Percentiles rank a stretch among this genome's conserved stretches.
phyloP scores from a whole-genome alignment of 2,113 vertebrate genomes.

The Myocastor coypus region DNA sequence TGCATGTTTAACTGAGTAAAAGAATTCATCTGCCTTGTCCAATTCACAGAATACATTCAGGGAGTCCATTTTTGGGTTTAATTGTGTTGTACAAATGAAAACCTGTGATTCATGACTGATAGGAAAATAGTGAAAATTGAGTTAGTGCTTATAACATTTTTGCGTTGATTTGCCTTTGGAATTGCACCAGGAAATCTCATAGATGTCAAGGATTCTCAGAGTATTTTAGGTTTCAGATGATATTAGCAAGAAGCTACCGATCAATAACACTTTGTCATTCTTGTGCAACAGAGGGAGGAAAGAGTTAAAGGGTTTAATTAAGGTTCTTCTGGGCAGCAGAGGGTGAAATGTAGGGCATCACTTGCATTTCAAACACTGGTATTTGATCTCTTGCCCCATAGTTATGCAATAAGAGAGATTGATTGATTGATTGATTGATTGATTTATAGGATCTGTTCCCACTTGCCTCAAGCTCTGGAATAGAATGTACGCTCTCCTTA shows the following conservation, averaged over 20 bases:
- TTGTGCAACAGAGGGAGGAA: neutral
- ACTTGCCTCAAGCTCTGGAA: neutral
- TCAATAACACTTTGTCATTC: neutral
- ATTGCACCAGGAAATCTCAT: neutral
- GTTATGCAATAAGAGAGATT: constrained; percentile 61
- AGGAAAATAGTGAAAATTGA: constrained; percentile 61
- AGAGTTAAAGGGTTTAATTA: constrained; percentile 58
- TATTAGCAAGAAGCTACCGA: neutral
- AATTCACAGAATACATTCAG: neutral
- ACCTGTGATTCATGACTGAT: constrained; percentile 29
- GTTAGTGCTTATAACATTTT: constrained; percentile 32
- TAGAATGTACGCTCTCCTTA: neutral
- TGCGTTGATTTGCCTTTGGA: constrained; percentile 52
- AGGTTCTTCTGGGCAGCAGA: constrained; percentile 17
- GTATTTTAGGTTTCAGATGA: neutral
- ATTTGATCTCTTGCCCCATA: constrained; percentile 48
- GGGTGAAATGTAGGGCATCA: constrained; percentile 41
- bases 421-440: constrained; percentile 39
- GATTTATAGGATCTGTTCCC: neutral
- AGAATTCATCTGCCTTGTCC: constrained; percentile 7
- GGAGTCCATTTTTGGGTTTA: neutral
- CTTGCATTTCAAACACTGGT: constrained; percentile 68
- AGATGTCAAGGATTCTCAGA: neutral
- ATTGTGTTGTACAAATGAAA: constrained; percentile 45
- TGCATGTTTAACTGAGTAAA: constrained; percentile 11